Evolutionary conservation across 2,888 invertebrate genomes (phyloP).

Genomic region (Lepeophtheirus nordmannii): DNA sequence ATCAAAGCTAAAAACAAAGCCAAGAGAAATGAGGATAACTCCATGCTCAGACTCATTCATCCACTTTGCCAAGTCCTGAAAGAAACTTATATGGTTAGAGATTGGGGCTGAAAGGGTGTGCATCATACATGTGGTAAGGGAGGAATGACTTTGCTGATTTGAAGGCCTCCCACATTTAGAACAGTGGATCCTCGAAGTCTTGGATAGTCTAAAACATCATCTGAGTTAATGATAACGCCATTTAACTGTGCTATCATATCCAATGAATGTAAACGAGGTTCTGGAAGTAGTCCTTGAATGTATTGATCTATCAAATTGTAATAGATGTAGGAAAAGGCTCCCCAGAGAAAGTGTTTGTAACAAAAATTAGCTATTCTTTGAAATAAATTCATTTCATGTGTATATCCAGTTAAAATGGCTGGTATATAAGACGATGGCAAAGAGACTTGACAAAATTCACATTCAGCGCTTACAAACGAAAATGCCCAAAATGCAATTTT

Average conservation of each 20-base stretch:
- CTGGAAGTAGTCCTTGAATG: constrained; percentile 31
- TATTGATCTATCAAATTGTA: constrained; percentile 29
- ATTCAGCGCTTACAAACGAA: constrained; percentile 31
- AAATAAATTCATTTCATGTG: constrained; percentile 30
- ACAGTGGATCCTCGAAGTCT: constrained; percentile 34
- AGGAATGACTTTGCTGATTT: constrained; percentile 32
- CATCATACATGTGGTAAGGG: constrained; percentile 33
- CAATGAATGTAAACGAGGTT: constrained; percentile 29
- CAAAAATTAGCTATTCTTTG: constrained; percentile 30
- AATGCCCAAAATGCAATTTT: constrained; percentile 32
- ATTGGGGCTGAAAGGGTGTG: background rate
- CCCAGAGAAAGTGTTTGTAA: constrained; percentile 29
- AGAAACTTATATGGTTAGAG: constrained; percentile 25
- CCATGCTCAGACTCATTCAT: constrained; percentile 32
- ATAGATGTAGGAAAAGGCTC: constrained; percentile 30
- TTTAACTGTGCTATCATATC: constrained; percentile 31
- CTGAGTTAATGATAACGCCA: constrained; percentile 34
- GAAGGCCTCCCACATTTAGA: constrained; percentile 35
- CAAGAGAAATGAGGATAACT: constrained; percentile 36
- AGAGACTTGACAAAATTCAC: constrained; percentile 32
- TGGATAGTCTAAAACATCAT: constrained; percentile 34
- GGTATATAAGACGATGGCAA: constrained; percentile 31
- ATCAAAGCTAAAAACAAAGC: constrained; percentile 35
- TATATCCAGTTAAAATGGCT: constrained; percentile 30
- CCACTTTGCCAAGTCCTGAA: constrained; percentile 31